Conservation (phyloP, 2,113 vertebrate species). For the Glaucidium brasilianum region DNA sequence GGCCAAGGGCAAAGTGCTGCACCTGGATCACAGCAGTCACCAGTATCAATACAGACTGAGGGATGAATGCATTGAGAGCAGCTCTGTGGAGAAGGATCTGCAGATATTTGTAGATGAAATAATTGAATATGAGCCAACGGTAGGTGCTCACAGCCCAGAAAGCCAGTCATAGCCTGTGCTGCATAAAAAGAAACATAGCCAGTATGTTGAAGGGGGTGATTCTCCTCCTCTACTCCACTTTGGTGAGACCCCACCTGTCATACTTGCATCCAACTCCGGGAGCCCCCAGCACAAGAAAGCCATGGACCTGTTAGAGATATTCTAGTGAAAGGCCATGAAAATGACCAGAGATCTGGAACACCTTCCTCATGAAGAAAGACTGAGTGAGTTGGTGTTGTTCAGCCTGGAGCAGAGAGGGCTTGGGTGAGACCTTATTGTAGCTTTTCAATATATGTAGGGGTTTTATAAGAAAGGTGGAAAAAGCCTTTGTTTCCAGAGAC, state of each 20-base stretch:
- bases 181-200: not conserved
- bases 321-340: not conserved
- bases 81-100: not conserved
- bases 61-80: not conserved
- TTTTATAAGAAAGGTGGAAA: not conserved
- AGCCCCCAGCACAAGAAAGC: not conserved
- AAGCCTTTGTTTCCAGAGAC: not conserved
- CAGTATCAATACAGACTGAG: too few relatives aligned
- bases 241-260: not conserved
- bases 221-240: not conserved
- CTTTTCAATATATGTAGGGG: not conserved
- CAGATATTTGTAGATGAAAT: not conserved
- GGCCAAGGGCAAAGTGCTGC: not conserved
- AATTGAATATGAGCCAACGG: not conserved
- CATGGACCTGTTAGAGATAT: not conserved
- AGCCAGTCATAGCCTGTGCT: accelerated
- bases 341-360: not conserved
- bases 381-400: not conserved
- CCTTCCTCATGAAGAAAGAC: not conserved
- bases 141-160: not conserved
- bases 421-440: not conserved
- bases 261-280: not conserved
- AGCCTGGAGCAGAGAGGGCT: not conserved
- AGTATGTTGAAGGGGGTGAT: not conserved
- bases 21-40: too few relatives aligned